phyloP scores from a whole-genome alignment of 2,797 vertebrate species.

The Gastrophryne carolinensis region DNA sequence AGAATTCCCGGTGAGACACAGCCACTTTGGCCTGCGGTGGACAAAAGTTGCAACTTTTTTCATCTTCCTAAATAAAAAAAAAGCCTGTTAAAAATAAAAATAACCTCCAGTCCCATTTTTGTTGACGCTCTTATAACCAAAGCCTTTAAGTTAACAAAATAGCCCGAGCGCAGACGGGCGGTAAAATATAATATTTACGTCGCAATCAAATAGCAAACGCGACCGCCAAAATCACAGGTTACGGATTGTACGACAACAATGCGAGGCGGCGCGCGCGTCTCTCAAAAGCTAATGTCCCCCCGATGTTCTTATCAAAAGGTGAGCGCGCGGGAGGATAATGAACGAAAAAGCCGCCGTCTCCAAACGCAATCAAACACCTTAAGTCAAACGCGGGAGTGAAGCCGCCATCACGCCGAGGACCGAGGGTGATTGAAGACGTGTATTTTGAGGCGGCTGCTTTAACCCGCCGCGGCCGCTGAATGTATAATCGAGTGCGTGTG shows the following conservation, averaged over 20 bases:
- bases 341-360: slow-evolving; percentile 55
- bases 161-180: too few relatives aligned
- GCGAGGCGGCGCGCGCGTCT: slow-evolving; percentile 56
- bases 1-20: too few relatives aligned
- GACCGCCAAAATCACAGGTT: slow-evolving; percentile 14
- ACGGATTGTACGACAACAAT: slow-evolving; percentile 43
- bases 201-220: not conserved
- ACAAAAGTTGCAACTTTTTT: too few relatives aligned
- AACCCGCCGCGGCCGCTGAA: slow-evolving; percentile 52
- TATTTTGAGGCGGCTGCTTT: slow-evolving; percentile 45
- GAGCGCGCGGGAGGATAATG: slow-evolving; percentile 58
- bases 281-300: slow-evolving; percentile 55
- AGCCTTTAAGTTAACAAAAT: too few relatives aligned
- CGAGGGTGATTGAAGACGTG: slow-evolving; percentile 39
- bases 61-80: too few relatives aligned
- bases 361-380: slow-evolving; percentile 57
- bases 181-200: not conserved
- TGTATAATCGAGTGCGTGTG: slow-evolving; percentile 47
- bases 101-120: too few relatives aligned
- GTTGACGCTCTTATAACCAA: too few relatives aligned
- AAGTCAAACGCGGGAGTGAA: slow-evolving; percentile 54
- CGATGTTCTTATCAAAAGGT: slow-evolving; percentile 59
- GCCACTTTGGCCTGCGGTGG: too few relatives aligned
- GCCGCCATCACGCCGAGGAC: not conserved
- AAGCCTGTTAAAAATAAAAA: too few relatives aligned